Evolutionary conservation across 2,113 vertebrate genomes (phyloP), one percentile per base, ranked within the genome.

Genomic region (Madoqua kirkii): DNA sequence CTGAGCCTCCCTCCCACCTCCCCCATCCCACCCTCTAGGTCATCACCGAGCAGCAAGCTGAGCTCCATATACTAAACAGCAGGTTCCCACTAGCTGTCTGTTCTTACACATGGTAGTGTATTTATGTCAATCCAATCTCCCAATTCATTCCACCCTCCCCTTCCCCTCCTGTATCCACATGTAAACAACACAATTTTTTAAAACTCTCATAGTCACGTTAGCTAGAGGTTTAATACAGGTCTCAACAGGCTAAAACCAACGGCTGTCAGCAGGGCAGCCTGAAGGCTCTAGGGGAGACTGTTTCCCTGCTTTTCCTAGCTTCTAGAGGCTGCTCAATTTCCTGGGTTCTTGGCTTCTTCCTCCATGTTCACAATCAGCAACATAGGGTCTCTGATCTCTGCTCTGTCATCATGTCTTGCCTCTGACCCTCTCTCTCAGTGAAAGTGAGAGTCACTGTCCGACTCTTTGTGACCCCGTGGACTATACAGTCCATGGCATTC

Each of bases 401-500:
- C 29, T 64, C 79, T 55, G 17, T 55, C 29, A 76, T 62, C 15
- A 23, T 57, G 45, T 45, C 4, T 89, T 48, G 43, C 67, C 40
- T 40, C 33, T 43, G 33, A 79, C 40, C 21, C 43, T 87, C n/a
- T 87, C 21, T 60, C 50, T n/a, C 36, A 25, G 19, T 23, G n/a
- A 40, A 71, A 40, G 0, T 40, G 10, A 71, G n/a, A 23, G 67
- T 23, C 10, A 0, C 67, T 71, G n/a, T 71, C 67, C 0, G 2
- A 23, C 10, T 23, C n/a, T 13, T 40, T 71, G 67, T 40, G n/a
- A 71, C 9, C 19, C 67, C 67, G 12, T 36, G n/a, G n/a, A 71
- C 64, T 23, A 11, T 71, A 40, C 10, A 71, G n/a, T 40, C 67
- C n/a, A 71, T 71, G 67, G n/a, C 40, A 71, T 71, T 71, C 67